phyloP scores from a whole-genome alignment of 2,888 invertebrate genomes.

The Cecidostiba fungosa region DNA sequence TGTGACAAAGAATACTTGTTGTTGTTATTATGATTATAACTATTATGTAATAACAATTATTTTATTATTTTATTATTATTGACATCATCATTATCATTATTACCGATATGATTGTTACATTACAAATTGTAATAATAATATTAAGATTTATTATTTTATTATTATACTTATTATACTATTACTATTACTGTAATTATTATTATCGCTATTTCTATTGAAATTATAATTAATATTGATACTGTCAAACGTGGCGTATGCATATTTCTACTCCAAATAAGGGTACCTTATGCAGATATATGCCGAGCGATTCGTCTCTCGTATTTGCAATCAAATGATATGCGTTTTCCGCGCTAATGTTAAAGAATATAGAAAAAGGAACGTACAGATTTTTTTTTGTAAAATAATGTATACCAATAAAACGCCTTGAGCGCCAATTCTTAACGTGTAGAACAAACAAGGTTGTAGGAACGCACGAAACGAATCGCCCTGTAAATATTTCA shows the following conservation, averaged over 20 bases:
- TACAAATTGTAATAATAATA: constrained; percentile 72
- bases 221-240: constrained; percentile 76
- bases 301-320: constrained; percentile 63
- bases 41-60: constrained; percentile 73
- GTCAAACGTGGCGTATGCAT: constrained; percentile 77
- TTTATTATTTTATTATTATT: constrained; percentile 70
- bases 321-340: constrained; percentile 58
- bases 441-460: constrained; percentile 55
- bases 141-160: constrained; percentile 66
- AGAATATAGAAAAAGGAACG: constrained; percentile 25
- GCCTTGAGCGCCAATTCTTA: constrained; percentile 34
- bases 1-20: constrained; percentile 80
- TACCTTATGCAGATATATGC: constrained; percentile 70
- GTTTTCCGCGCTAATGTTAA: constrained; percentile 56
- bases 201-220: constrained; percentile 70
- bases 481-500: constrained; percentile 66
- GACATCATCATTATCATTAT: constrained; percentile 72
- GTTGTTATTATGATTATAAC: constrained; percentile 80
- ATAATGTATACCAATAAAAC: constrained; percentile 51
- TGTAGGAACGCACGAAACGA: constrained; percentile 58
- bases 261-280: constrained; percentile 78
- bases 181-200: constrained; percentile 65
- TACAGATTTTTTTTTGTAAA: constrained; percentile 58
- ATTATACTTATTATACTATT: constrained; percentile 71
- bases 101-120: constrained; percentile 77